Evolutionary conservation across 2,113 vertebrate species (phyloP), one percentile per base, ranked within the genome.

Genomic region (Pseudopipra pipra): DNA sequence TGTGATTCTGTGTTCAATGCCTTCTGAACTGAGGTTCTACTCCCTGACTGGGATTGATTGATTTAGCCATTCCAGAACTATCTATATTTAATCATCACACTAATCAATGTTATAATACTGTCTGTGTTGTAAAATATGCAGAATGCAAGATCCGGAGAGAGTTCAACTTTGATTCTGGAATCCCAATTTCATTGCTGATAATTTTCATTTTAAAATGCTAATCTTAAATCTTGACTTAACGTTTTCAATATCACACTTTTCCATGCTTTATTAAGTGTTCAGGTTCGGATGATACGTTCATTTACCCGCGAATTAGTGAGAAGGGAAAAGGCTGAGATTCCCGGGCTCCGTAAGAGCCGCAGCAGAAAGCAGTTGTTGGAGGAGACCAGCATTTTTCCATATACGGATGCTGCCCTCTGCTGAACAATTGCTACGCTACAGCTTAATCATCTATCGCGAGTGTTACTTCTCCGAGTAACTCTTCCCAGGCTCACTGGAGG

Each of bases 381-480:
- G 14, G 15, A 8, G 51, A 70, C 30, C 11, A 12, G 19, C n/a
- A 1, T 20, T 55, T 96, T 97, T 95, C 49, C 55, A 1, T 1
- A n/a, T 93, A 30, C 89, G 12, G 65, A 68, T 95, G 82, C 89
- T 89, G 11, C 96, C 88, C 97, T 97, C 97, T 97, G 85, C 96
- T 97, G 97, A 95, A 23, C 6, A 61, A 12, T 1, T 2, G 49
- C 6, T 37, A 6, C 43, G 3, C 86, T 83, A 31, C 95, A 65
- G 43, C 49, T 11, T 4, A 14, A 4, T 24, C 2, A 6, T 46
- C 46, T 2, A 6, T 43, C 49, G 19, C 25, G 35, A 6, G 30
- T 17, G 0, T 21, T 20, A 2, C 14, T 37, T 15, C 35, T 66
- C 23, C 14, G 39, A 24, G 20, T 3, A 27, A 30, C 47, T 43